Conservation (phyloP, 2,888 invertebrate genomes). For the Iphiclides podalirius region DNA sequence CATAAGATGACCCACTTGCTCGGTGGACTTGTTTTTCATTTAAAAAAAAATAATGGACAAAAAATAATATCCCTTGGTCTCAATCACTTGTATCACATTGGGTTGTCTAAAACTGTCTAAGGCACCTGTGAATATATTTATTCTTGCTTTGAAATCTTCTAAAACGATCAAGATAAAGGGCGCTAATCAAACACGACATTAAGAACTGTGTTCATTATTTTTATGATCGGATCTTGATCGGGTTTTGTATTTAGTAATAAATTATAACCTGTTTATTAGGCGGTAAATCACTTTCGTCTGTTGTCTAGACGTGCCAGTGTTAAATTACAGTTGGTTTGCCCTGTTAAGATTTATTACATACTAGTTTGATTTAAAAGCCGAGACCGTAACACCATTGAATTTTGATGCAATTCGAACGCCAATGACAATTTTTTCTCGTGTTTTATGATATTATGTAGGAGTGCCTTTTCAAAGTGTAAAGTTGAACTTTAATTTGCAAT, state of each 20-base stretch:
- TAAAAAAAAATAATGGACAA: too few relatives aligned
- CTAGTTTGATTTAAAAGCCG: slow-evolving; percentile 26
- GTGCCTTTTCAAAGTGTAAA: too few relatives aligned
- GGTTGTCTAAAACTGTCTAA: too few relatives aligned
- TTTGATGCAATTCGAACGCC: slow-evolving; percentile 23
- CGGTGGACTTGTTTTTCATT: too few relatives aligned
- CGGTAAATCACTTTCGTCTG: slow-evolving; percentile 48
- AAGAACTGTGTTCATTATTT: slow-evolving; percentile 32
- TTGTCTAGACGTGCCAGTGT: slow-evolving; percentile 44
- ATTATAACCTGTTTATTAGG: slow-evolving; percentile 42
- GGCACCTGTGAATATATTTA: too few relatives aligned
- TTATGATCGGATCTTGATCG: slow-evolving; percentile 32
- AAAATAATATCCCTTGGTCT: too few relatives aligned
- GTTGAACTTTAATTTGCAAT: too few relatives aligned
- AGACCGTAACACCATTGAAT: slow-evolving; percentile 13
- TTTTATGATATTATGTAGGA: too few relatives aligned
- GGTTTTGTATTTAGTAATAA: slow-evolving; percentile 39
- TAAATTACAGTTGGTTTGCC: slow-evolving; percentile 44
- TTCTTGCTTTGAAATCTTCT: too few relatives aligned
- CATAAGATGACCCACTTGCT: too few relatives aligned
- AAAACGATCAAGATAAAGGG: too few relatives aligned
- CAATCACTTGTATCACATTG: too few relatives aligned
- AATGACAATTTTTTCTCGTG: slow-evolving; percentile 24
- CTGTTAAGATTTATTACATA: slow-evolving; percentile 36
- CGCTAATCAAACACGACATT: slow-evolving; percentile 29